A percentile compares a stretch with the other conserved stretches of the same genome.
Conservation (phyloP, 2,888 invertebrate genomes). For the Nineta flava region DNA sequence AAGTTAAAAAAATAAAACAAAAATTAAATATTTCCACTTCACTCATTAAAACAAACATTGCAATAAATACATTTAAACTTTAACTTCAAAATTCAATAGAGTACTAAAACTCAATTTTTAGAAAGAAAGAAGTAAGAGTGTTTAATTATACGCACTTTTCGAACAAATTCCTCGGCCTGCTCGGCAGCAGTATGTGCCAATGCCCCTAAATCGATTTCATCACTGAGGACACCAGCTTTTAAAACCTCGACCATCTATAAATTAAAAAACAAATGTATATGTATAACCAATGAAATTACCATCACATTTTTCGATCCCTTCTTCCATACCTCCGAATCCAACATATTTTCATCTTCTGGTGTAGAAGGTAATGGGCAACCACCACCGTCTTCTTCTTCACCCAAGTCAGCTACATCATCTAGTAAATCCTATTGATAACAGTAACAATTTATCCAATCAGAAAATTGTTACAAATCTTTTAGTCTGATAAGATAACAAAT, state of each 20-base stretch:
- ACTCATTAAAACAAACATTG: not conserved
- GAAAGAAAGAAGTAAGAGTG: not conserved
- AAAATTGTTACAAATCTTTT: too few relatives aligned
- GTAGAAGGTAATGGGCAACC: slow-evolving; percentile 77
- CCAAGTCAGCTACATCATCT: slow-evolving; percentile 28
- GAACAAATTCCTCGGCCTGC: slow-evolving; percentile 88
- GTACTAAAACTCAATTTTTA: not conserved
- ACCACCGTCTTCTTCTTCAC: slow-evolving; percentile 55
- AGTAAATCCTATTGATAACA: slow-evolving; percentile 23
- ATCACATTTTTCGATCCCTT: too few relatives aligned
- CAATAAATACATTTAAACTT: too few relatives aligned
- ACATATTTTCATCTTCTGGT: slow-evolving; percentile 67
- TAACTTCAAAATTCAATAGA: too few relatives aligned
- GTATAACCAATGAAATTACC: not conserved
- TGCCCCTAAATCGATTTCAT: slow-evolving; percentile 69
- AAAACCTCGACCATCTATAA: slow-evolving; percentile 63
- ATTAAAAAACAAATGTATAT: slow-evolving; percentile 2
- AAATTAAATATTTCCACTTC: not conserved
- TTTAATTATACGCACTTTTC: slow-evolving; percentile 40
- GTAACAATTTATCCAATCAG: not conserved
- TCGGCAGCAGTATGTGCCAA: slow-evolving; percentile 80
- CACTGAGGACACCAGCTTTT: slow-evolving; percentile 70
- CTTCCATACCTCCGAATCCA: slow-evolving; percentile 53
- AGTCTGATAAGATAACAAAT: too few relatives aligned
- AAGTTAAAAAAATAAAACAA: slow-evolving; percentile 1